A percentile compares a stretch with the other conserved stretches of the same genome.
These are phyloP conservation scores for Boleophthalmus pectinirostris DNA, from an alignment of 2,113 vertebrate genomes.

Conservation along the genomic window DNA sequence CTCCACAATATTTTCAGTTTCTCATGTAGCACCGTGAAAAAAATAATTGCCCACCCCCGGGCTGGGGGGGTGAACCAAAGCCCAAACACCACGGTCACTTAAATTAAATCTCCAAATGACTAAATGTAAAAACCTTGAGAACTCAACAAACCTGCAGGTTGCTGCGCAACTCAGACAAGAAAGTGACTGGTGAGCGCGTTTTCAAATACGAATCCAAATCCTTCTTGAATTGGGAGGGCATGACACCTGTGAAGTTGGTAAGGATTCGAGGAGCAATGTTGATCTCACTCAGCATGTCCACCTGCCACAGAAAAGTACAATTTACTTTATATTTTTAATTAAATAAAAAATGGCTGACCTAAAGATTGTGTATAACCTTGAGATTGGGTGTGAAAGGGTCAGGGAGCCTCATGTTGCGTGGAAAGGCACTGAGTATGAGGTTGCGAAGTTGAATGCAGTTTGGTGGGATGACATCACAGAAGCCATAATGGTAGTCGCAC, in stretches of 20 bases:
- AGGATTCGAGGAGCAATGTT: constrained; percentile 98
- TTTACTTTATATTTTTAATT: neutral
- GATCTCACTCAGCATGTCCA: constrained; percentile 99
- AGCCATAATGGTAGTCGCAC: constrained; percentile 98
- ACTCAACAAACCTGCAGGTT: constrained; percentile 87
- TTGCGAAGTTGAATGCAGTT: constrained; percentile 99
- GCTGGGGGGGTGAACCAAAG: no score
- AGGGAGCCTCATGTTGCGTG: constrained; percentile 99
- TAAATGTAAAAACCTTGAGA: no score
- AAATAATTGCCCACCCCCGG: no score
- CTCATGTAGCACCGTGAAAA: no score
- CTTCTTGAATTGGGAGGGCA: constrained; percentile 99
- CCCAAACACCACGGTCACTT: no score
- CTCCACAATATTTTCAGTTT: no score
- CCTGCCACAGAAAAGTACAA: constrained; percentile 69
- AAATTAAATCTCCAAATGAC: no score
- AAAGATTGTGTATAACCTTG: constrained; percentile 80
- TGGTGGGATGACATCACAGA: constrained; percentile 98
- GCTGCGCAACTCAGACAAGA: constrained; percentile 95
- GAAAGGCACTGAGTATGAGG: constrained; percentile 99
- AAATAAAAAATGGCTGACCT: neutral
- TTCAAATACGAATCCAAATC: constrained; percentile 99
- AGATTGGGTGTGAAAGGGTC: constrained; percentile 98
- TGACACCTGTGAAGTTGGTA: constrained; percentile 98
- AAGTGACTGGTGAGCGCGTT: constrained; percentile 96